These are phyloP conservation scores for Corythoichthys intestinalis DNA, from an alignment of 2,113 vertebrate species.

Conservation along the genomic window DNA sequence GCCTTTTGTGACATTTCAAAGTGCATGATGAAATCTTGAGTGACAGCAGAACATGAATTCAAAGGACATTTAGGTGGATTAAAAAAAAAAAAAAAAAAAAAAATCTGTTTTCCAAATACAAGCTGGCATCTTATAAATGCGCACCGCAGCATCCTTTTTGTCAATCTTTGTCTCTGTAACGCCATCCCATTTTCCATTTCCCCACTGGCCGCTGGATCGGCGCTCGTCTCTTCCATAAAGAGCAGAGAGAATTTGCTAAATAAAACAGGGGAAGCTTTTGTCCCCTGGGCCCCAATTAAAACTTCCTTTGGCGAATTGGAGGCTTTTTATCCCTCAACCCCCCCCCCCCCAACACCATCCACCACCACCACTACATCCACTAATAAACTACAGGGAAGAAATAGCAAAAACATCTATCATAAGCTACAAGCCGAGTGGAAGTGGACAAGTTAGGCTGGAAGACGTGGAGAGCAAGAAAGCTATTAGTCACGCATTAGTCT, in stretches of 20 bases:
- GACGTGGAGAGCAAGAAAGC: slow-evolving; percentile 53
- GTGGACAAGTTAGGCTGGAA: slow-evolving; percentile 36
- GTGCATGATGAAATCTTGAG: slow-evolving; percentile 33
- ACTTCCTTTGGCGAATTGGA: slow-evolving; percentile 66
- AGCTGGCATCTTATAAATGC: slow-evolving; percentile 31
- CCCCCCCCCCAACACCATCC: slow-evolving; percentile 28
- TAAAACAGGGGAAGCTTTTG: slow-evolving; percentile 25
- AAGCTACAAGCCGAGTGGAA: slow-evolving; percentile 43
- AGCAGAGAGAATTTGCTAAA: slow-evolving; percentile 58
- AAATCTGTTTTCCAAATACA: slow-evolving; percentile 38
- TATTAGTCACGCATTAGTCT: slow-evolving; percentile 71
- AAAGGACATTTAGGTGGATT: slow-evolving; percentile 27
- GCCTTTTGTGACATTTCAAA: slow-evolving; percentile 28
- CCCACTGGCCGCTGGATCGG: slow-evolving; percentile 48
- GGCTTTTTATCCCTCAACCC: slow-evolving; percentile 54
- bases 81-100: slow-evolving; percentile 24
- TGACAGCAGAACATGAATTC: slow-evolving; percentile 37
- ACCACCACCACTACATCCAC: slow-evolving; percentile 27
- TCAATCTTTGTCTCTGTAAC: slow-evolving; percentile 54
- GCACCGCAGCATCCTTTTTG: slow-evolving; percentile 22
- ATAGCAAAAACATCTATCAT: slow-evolving; percentile 53
- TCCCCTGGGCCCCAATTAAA: slow-evolving; percentile 76
- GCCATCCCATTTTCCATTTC: slow-evolving; percentile 48
- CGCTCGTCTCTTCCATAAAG: slow-evolving; percentile 62
- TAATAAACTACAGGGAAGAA: slow-evolving; percentile 56